phyloP scores from a whole-genome alignment of 2,797 vertebrate genomes.

The Sparus aurata region DNA sequence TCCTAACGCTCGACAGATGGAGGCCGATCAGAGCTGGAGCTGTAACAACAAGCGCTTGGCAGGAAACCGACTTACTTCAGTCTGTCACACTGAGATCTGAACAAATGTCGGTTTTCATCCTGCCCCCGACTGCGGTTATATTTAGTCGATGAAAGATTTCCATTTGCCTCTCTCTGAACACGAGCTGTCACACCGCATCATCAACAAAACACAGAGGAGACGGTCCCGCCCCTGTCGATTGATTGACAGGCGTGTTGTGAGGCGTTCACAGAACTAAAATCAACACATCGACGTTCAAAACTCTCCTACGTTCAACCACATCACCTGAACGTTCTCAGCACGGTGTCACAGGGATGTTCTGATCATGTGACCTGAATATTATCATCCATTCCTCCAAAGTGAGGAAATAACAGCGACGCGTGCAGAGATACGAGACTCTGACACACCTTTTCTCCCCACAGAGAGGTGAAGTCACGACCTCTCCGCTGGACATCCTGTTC shows the following conservation, averaged over 20 bases:
- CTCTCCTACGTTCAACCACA: too few relatives aligned
- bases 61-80: not conserved
- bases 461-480: too few relatives aligned
- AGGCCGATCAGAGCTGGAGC: slow-evolving; percentile 23
- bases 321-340: not conserved
- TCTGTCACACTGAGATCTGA: not conserved
- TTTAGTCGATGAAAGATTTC: not conserved
- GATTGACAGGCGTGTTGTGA: not conserved
- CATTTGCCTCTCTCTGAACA: not conserved
- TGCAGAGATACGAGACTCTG: too few relatives aligned
- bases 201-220: not conserved
- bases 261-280: too few relatives aligned
- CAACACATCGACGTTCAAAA: too few relatives aligned
- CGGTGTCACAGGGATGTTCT: slow-evolving; percentile 8
- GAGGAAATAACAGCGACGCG: too few relatives aligned
- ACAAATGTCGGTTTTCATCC: not conserved
- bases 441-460: too few relatives aligned
- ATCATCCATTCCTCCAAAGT: too few relatives aligned
- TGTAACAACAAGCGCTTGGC: slow-evolving; percentile 21
- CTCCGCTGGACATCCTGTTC: too few relatives aligned
- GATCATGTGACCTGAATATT: not conserved
- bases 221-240: slow-evolving; percentile 5
- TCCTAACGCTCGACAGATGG: slow-evolving; percentile 48
- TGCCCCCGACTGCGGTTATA: not conserved
- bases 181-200: not conserved